phyloP scores from a whole-genome alignment of 2,888 invertebrate species.

The Entomobrya proxima region DNA sequence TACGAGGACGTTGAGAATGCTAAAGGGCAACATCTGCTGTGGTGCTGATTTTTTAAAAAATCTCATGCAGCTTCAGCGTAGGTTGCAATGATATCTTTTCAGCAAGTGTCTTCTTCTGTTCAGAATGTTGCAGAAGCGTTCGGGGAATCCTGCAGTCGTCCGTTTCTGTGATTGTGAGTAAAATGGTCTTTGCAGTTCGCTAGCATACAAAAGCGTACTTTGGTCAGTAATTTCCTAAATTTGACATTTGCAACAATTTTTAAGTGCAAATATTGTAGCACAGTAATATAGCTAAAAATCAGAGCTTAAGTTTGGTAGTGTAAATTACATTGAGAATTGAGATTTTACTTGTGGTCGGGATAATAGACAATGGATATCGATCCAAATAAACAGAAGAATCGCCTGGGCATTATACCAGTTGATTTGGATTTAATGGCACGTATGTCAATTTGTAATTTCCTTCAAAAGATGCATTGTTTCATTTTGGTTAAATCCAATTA shows the following conservation, averaged over 20 bases:
- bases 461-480: background rate
- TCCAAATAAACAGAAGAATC: constrained; percentile 29
- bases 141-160: background rate
- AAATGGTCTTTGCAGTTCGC: too few relatives aligned
- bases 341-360: too few relatives aligned
- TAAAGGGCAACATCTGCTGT: constrained; percentile 56
- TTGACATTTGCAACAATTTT: too few relatives aligned
- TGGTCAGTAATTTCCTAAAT: too few relatives aligned
- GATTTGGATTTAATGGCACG: constrained; percentile 60
- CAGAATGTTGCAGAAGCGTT: background rate
- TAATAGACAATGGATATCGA: constrained; percentile 20
- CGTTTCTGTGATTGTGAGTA: too few relatives aligned
- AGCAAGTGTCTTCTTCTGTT: constrained; percentile 45
- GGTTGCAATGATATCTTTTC: constrained; percentile 31
- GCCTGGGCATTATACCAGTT: constrained; percentile 59
- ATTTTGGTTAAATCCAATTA: background rate
- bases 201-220: too few relatives aligned
- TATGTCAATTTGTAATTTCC: constrained; percentile 7
- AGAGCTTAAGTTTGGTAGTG: too few relatives aligned
- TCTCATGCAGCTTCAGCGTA: background rate
- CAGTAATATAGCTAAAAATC: too few relatives aligned
- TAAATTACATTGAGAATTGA: too few relatives aligned
- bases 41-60: constrained; percentile 21
- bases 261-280: too few relatives aligned
- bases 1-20: constrained; percentile 24